Evolutionary conservation across 1,140 invertebrate genomes (phyloP).

Genomic region (Heliconius congener): DNA sequence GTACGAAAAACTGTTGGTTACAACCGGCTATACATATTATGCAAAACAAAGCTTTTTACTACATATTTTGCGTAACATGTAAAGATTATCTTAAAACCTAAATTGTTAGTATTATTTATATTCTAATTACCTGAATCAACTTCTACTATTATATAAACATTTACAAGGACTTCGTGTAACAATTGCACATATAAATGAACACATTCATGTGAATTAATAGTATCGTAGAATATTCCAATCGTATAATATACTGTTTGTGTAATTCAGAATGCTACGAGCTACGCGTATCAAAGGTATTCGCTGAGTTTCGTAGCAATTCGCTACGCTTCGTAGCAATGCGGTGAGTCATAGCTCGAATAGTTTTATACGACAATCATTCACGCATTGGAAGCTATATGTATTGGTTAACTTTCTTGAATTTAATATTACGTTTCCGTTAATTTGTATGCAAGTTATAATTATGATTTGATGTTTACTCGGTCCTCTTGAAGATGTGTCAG

Average conservation of each 20-base stretch:
- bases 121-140: no score
- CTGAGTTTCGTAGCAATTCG: constrained; percentile 36
- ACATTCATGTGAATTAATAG: neutral
- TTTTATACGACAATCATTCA: constrained; percentile 16
- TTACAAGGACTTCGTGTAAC: neutral
- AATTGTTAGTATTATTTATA: no score
- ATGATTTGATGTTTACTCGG: no score
- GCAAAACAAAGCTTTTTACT: no score
- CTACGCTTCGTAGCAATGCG: constrained; percentile 38
- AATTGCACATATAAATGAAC: neutral
- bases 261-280: constrained; percentile 26
- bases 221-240: neutral
- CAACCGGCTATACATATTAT: no score
- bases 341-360: constrained; percentile 25
- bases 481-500: no score
- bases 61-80: no score
- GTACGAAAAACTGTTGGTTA: no score
- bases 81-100: no score
- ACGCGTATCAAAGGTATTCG: constrained; percentile 26
- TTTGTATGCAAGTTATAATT: neutral
- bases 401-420: neutral
- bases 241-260: constrained; percentile 8
- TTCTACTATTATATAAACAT: no score
- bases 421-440: neutral
- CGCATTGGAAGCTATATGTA: neutral